phyloP scores from a whole-genome alignment of 2,113 vertebrate species.

The Bucco capensis region DNA sequence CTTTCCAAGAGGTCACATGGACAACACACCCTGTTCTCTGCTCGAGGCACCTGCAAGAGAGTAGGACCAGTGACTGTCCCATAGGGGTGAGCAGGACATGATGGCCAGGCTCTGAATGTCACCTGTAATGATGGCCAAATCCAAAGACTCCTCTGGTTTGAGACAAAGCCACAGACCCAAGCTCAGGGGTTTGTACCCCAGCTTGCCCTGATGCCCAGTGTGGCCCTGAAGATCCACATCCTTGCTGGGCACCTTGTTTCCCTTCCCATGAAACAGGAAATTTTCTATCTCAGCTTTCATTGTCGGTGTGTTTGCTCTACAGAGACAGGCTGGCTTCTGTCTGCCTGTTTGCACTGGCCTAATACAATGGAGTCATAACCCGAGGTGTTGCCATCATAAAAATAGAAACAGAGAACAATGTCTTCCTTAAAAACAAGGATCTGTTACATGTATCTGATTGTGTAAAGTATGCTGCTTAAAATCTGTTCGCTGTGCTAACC shows the following conservation, averaged over 20 bases:
- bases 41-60: neutral
- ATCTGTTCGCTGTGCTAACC: neutral
- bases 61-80: neutral
- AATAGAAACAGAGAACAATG: slow-evolving; percentile 31
- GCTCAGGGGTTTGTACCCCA: neutral
- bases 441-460: neutral
- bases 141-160: neutral
- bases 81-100: neutral
- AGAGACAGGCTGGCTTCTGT: neutral
- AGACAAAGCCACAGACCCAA: neutral
- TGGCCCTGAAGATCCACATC: fast-evolving
- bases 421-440: neutral
- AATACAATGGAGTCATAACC: slow-evolving; percentile 1
- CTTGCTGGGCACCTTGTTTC: neutral
- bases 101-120: neutral
- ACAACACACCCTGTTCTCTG: neutral
- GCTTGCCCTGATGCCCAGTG: fast-evolving
- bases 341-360: fast-evolving
- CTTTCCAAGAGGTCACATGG: fast-evolving
- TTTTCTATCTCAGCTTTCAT: slow-evolving; percentile 27
- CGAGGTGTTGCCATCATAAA: neutral
- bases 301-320: neutral
- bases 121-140: neutral
- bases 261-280: neutral
- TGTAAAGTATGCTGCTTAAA: neutral